Evolutionary conservation across 2,888 invertebrate genomes (phyloP).

Genomic region (Acleris emargana): DNA sequence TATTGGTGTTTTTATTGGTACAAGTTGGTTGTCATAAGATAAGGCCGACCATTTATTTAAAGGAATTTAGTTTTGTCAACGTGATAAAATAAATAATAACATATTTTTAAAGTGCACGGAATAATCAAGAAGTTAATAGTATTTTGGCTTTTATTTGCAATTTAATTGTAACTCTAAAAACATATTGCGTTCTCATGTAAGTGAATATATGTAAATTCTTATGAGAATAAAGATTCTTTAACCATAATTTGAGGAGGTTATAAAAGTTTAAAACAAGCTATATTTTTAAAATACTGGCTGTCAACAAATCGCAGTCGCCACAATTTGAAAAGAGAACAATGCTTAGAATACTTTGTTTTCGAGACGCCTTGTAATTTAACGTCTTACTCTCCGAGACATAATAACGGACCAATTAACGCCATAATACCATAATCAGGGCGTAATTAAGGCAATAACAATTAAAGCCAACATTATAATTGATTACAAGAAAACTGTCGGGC

Average conservation of each 20-base stretch:
- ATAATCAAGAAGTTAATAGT: too few species aligned
- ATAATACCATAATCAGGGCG: slow-evolving; percentile 69
- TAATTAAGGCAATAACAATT: slow-evolving; percentile 75
- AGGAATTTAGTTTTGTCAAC: too few species aligned
- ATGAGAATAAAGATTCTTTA: too few species aligned
- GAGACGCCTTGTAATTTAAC: slow-evolving; percentile 14
- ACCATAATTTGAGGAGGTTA: too few species aligned
- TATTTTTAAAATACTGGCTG: too few species aligned
- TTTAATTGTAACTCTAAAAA: too few species aligned
- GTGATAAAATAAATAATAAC: too few species aligned
- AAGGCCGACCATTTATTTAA: not conserved
- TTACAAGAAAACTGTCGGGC: slow-evolving; percentile 67
- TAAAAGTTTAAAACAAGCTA: too few species aligned
- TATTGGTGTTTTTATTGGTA: slow-evolving; percentile 8
- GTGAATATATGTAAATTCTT: too few species aligned
- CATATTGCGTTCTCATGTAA: too few species aligned
- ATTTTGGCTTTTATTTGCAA: too few species aligned
- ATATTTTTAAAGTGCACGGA: too few species aligned
- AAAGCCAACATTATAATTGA: slow-evolving; percentile 72
- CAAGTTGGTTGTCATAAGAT: slow-evolving; percentile 6
- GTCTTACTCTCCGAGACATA: slow-evolving; percentile 46
- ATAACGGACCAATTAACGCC: slow-evolving; percentile 63
- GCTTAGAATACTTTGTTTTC: slow-evolving; percentile 6
- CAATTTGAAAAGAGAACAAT: not conserved
- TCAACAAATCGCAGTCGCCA: not conserved